Base-by-base conservation (phyloP, 2,888 invertebrate species). In the Nomada ferruginata region DNA sequence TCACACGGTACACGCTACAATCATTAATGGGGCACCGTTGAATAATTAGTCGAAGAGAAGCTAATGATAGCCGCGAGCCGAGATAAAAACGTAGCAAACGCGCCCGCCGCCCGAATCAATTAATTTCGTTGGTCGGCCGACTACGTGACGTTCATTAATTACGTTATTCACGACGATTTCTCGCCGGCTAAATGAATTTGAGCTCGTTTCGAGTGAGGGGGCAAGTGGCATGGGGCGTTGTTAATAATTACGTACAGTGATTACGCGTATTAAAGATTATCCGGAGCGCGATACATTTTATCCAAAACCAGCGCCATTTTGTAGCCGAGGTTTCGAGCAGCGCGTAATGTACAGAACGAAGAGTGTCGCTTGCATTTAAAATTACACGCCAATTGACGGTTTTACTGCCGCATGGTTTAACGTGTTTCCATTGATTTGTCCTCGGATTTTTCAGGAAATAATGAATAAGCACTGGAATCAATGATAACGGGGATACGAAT, bases 61-160 rank as follows among this genome's bases (percentile, higher is more conserved):
- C 57, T 66, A 66, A 66, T 73, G 73, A 73, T 73, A 73, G 57
- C 57, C 47, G 29, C 47, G 29, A 47, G 50, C 42, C 53, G 55
- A 50, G 71, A 66, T 79, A 83, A 85, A 85, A 83, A 76, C 60
- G 52, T 60, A 64, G 59, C 66, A 79, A 36, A 83, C 79, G 59
- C 77, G 71, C n/a, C 26, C 76, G 71, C 71, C 52, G 61, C 55
- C 36, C 75, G 73, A 79, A 86, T 86, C 87, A 86, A 84, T 86
- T 86, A 86, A 82, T 84, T 86, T 77, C 75, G 60, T 70, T 73
- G 73, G 79, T 63, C 71, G 68, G 71, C 72, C 64, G 78, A 29
- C 73, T 76, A 73, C 77, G 79, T 64, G 86, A 77, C 84, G 80
- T 84, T 86, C 85, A 84, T 86, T 86, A 86, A 86, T 86, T 79